Evolutionary conservation across 2,797 vertebrate species (phyloP).

Genomic region (Notoglanidium macrostoma): DNA sequence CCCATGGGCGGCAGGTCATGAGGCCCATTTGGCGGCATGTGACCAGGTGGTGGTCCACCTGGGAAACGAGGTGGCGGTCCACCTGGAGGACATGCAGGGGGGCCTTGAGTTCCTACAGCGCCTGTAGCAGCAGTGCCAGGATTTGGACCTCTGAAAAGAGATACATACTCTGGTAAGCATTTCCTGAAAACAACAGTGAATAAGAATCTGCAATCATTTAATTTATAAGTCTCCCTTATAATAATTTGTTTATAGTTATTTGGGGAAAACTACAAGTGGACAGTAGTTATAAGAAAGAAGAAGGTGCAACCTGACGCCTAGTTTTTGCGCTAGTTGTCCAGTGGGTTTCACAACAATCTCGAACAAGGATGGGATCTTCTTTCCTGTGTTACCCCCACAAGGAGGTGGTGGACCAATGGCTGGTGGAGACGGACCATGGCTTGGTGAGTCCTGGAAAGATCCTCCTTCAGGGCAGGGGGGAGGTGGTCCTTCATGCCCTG

Average conservation of each 20-base stretch:
- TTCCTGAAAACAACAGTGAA: background rate
- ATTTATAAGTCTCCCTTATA: background rate
- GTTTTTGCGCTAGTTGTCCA: conserved; percentile 91
- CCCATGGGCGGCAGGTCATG: conserved; percentile 81
- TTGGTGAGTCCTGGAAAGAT: conserved; percentile 70
- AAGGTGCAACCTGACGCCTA: conserved; percentile 85
- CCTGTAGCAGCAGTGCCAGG: conserved; percentile 64
- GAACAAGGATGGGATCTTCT: conserved; percentile 92
- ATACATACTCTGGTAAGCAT: background rate
- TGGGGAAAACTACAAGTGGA: background rate
- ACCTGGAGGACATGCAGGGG: conserved; percentile 62
- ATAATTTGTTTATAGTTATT: background rate
- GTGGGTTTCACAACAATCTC: conserved; percentile 95
- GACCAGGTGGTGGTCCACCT: conserved; percentile 75
- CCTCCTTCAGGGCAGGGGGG: conserved; percentile 67
- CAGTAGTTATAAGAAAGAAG: background rate
- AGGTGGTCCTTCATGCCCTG: conserved; percentile 56
- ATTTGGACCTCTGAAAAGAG: conserved; percentile 69
- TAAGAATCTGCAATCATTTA: background rate
- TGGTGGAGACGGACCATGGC: conserved; percentile 68
- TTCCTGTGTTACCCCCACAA: conserved; percentile 70
- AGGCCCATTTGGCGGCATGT: conserved; percentile 72
- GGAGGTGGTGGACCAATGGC: conserved; percentile 77
- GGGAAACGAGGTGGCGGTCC: conserved; percentile 73
- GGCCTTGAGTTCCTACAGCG: conserved; percentile 54